Conservation (phyloP, 2,113 vertebrate genomes). For the Rallus limicola region DNA sequence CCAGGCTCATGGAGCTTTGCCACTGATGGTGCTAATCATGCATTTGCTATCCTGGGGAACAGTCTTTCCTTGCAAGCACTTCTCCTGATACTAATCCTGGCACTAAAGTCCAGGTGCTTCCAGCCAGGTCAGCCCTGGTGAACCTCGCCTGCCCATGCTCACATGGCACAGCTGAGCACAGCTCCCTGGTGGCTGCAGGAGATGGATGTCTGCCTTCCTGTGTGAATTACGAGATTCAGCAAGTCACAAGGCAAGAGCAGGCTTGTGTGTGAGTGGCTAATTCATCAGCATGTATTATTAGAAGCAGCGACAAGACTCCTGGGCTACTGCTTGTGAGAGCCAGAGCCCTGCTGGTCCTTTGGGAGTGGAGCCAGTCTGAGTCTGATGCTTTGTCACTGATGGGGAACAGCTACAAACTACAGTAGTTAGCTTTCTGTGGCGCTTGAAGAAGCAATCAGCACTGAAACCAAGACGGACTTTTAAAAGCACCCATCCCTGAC, state of each 20-base stretch:
- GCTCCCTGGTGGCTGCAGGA: fast-evolving
- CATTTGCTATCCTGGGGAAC: fast-evolving
- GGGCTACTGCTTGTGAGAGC: neutral
- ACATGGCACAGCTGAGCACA: fast-evolving
- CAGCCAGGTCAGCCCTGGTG: neutral
- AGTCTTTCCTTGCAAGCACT: fast-evolving
- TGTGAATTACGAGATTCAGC: fast-evolving
- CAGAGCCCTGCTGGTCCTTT: neutral
- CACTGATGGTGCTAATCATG: fast-evolving
- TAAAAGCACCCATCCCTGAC: no score
- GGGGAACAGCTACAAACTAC: neutral
- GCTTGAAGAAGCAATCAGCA: neutral
- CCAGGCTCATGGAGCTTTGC: neutral
- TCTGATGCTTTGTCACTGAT: neutral
- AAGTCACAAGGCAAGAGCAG: fast-evolving
- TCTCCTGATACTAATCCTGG: neutral
- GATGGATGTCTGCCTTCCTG: neutral
- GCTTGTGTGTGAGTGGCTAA: neutral
- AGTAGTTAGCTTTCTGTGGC: neutral
- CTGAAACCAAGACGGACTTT: no score
- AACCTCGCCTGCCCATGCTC: neutral
- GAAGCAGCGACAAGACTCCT: neutral
- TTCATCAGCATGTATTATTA: neutral
- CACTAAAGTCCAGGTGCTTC: neutral
- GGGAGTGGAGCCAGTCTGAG: neutral